Evolutionary conservation across 2,797 vertebrate species (phyloP).

Genomic region (Taenioides sp.): DNA sequence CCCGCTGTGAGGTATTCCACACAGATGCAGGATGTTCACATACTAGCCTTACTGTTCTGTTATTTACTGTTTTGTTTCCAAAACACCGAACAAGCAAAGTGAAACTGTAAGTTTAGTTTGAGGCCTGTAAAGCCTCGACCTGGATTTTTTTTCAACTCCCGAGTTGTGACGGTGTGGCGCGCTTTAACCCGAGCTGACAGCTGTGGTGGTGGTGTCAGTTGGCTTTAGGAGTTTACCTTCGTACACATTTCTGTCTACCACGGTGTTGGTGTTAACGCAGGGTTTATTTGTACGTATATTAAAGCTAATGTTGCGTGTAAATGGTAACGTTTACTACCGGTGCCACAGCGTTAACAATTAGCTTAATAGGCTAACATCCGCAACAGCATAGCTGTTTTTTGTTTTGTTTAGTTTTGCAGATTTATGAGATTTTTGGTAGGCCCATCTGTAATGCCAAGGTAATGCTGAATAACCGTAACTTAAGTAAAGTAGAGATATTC

Average conservation of each 20-base stretch:
- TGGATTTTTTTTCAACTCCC: slow-evolving; percentile 66
- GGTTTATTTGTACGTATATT: slow-evolving; percentile 1
- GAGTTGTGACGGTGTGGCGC: slow-evolving; percentile 49
- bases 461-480: no score
- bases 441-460: no score
- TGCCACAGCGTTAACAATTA: slow-evolving; percentile 47
- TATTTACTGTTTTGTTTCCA: slow-evolving; percentile 35
- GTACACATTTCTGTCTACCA: not conserved
- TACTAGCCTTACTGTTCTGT: not conserved
- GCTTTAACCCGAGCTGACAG: slow-evolving; percentile 51
- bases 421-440: not conserved
- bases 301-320: slow-evolving; percentile 14
- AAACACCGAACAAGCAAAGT: slow-evolving; percentile 23
- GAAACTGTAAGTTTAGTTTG: slow-evolving; percentile 45
- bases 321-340: slow-evolving; percentile 51
- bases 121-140: slow-evolving; percentile 76
- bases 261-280: not conserved
- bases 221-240: not conserved
- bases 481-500: no score
- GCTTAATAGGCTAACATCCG: slow-evolving; percentile 52
- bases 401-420: not conserved
- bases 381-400: slow-evolving; percentile 24
- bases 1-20: slow-evolving; percentile 32
- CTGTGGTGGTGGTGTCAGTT: slow-evolving; percentile 23
- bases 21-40: slow-evolving; percentile 12